Percentiles rank a stretch among this genome's conserved stretches.
Conservation (phyloP, 2,797 vertebrate genomes). For the Thamnophis elegans region DNA sequence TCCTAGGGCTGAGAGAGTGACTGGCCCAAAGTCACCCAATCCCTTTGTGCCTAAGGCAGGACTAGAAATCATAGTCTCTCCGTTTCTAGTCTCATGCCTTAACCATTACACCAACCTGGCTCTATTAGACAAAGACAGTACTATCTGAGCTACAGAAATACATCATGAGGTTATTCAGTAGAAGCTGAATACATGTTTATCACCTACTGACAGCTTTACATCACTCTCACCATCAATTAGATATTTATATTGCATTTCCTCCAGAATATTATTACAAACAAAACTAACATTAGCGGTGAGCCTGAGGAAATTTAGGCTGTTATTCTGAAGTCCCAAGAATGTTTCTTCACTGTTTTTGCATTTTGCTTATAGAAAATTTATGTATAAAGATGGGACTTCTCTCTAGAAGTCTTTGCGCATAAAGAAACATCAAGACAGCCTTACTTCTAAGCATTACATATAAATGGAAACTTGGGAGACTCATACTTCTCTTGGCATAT, state of each 20-base stretch:
- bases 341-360: neutral
- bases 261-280: neutral
- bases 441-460: neutral
- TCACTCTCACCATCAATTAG: neutral
- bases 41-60: neutral
- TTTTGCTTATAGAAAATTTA: neutral
- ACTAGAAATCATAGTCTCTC: neutral
- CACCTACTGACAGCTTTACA: neutral
- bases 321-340: neutral
- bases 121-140: neutral
- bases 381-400: neutral
- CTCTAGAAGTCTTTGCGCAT: neutral
- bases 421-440: neutral
- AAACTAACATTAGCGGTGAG: neutral
- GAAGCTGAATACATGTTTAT: neutral
- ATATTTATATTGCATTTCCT: neutral
- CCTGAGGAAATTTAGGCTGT: neutral
- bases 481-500: neutral
- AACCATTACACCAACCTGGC: neutral
- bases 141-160: neutral
- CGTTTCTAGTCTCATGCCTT: neutral
- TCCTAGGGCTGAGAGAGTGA: neutral
- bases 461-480: neutral
- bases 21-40: neutral
- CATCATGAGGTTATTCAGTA: neutral